A percentile compares a stretch with the other conserved stretches of the same genome.
These are phyloP conservation scores for Ophraella communa DNA, from an alignment of 2,888 invertebrate species.

Conservation along the genomic window DNA sequence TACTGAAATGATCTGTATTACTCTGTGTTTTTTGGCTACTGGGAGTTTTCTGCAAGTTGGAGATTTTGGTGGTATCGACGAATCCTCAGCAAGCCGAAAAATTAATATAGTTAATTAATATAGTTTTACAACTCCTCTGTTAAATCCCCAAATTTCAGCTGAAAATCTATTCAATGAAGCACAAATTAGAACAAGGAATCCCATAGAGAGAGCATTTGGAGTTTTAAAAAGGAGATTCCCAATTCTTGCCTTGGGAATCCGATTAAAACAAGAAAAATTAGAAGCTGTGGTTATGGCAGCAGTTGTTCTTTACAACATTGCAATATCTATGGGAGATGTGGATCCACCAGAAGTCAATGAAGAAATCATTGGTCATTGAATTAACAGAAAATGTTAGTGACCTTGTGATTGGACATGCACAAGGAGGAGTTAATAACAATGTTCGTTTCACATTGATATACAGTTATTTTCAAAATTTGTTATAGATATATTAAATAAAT, in stretches of 20 bases:
- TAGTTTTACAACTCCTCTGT: not conserved
- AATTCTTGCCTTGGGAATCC: not conserved
- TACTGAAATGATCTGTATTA: not conserved
- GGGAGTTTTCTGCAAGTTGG: not conserved
- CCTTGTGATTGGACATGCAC: not conserved
- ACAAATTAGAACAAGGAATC: not conserved
- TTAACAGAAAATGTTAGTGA: not conserved
- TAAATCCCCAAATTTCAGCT: not conserved
- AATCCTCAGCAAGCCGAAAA: not conserved
- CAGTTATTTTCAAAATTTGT: not conserved
- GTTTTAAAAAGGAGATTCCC: not conserved
- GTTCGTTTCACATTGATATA: slow-evolving; percentile 1
- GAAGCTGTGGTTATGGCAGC: not conserved
- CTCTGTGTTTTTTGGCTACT: not conserved
- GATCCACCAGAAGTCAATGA: not conserved
- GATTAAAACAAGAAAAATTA: not conserved
- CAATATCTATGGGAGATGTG: not conserved
- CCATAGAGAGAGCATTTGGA: not conserved
- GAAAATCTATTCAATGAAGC: not conserved
- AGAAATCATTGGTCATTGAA: not conserved
- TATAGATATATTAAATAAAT: not conserved
- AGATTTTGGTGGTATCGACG: not conserved
- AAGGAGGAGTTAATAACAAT: not conserved
- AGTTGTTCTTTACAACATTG: not conserved
- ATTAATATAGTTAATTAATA: too few species aligned